phyloP scores from a whole-genome alignment of 2,888 invertebrate genomes.

The Maniola hyperantus region DNA sequence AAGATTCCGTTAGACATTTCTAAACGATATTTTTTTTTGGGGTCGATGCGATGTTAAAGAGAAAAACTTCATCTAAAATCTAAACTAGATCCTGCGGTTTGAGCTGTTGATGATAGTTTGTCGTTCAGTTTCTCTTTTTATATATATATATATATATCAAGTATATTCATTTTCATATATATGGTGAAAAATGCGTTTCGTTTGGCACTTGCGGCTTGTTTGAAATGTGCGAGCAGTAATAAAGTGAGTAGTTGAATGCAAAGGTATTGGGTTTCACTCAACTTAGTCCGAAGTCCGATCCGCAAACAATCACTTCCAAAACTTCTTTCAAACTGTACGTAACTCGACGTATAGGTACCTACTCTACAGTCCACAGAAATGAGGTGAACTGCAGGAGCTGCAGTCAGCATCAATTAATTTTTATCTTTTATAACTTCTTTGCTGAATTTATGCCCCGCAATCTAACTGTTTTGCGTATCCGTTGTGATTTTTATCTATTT shows the following conservation, averaged over 20 bases:
- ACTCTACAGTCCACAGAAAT: constrained; percentile 47
- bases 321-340: constrained; percentile 10
- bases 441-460: neutral
- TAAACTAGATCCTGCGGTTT: too few relatives aligned
- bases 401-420: constrained; percentile 31
- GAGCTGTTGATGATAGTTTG: too few relatives aligned
- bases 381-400: constrained; percentile 42
- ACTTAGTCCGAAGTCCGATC: neutral
- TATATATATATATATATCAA: too few relatives aligned
- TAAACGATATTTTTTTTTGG: too few relatives aligned
- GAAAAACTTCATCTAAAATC: too few relatives aligned
- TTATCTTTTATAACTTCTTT: constrained; percentile 12
- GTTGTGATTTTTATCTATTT: neutral
- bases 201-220: too few relatives aligned
- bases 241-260: neutral
- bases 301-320: neutral
- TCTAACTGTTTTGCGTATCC: neutral
- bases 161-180: too few relatives aligned
- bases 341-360: neutral
- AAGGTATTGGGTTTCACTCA: neutral
- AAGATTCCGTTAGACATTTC: too few relatives aligned
- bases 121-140: too few relatives aligned
- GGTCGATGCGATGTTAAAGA: too few relatives aligned
- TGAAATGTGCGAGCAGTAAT: neutral
- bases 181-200: too few relatives aligned